Evolutionary conservation across 2,113 vertebrate genomes (phyloP).

Genomic region (Heterotilapia buettikoferi): DNA sequence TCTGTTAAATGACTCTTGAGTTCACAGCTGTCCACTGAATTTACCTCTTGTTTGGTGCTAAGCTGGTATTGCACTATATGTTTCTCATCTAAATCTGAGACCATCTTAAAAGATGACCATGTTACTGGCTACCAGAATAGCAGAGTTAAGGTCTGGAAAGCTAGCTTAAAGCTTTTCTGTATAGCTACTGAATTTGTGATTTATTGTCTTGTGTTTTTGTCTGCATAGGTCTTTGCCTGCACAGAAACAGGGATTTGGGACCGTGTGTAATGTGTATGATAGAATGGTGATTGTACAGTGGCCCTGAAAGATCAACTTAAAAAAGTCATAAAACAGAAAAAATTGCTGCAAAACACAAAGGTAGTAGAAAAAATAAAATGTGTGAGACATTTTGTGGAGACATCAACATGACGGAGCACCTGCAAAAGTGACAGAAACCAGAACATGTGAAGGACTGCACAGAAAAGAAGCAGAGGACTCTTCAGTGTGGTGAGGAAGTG

Average conservation of each 20-base stretch:
- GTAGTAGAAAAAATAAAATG: neutral
- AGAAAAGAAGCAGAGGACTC: neutral
- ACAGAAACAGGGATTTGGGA: neutral
- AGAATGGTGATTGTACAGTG: neutral
- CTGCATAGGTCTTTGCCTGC: neutral
- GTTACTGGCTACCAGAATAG: neutral
- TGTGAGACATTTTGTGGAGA: neutral
- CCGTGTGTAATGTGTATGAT: fast-evolving
- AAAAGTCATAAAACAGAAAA: neutral
- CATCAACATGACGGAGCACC: too few species aligned
- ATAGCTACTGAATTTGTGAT: neutral
- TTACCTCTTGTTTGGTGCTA: neutral
- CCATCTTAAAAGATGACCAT: neutral
- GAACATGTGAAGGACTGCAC: neutral
- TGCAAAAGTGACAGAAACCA: neutral
- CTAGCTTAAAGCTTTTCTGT: neutral
- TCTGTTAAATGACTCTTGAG: neutral
- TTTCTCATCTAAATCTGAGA: neutral
- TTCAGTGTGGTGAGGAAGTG: neutral
- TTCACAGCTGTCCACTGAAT: neutral
- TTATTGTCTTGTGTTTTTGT: neutral
- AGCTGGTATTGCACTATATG: neutral
- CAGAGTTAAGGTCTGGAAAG: neutral
- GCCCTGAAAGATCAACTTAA: neutral
- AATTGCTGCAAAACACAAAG: neutral